phyloP scores from a whole-genome alignment of 1,140 invertebrate genomes.

The Philopotamus ludificatus region DNA sequence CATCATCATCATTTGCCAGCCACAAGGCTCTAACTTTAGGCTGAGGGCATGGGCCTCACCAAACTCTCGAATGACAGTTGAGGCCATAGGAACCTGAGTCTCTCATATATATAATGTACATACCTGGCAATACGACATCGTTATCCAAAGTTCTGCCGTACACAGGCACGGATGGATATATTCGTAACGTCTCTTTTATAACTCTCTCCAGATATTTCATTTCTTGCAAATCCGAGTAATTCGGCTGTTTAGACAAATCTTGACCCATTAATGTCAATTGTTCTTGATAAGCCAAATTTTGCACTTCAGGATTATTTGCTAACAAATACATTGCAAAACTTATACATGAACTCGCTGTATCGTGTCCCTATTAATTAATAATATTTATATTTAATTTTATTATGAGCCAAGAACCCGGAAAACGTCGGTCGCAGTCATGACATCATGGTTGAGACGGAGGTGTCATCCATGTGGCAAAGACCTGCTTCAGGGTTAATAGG shows the following conservation, averaged over 20 bases:
- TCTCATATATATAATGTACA: too few relatives aligned
- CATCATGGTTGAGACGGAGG: too few relatives aligned
- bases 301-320: slow-evolving; percentile 41
- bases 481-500: too few relatives aligned
- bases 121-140: too few relatives aligned
- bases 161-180: slow-evolving; percentile 65
- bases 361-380: slow-evolving; percentile 46
- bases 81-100: too few relatives aligned
- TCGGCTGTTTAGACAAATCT: slow-evolving; percentile 47
- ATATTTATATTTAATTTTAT: too few relatives aligned
- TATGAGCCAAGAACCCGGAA: too few relatives aligned
- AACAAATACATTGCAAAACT: slow-evolving; percentile 41
- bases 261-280: neutral
- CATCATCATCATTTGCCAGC: neutral
- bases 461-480: too few relatives aligned
- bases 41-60: too few relatives aligned
- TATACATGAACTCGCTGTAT: slow-evolving; percentile 41
- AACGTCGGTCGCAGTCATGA: too few relatives aligned
- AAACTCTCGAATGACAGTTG: too few relatives aligned
- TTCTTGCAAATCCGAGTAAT: slow-evolving; percentile 57
- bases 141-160: slow-evolving; percentile 52
- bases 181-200: slow-evolving; percentile 61
- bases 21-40: too few relatives aligned
- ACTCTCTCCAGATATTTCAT: slow-evolving; percentile 64
- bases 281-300: slow-evolving; percentile 39